Base-by-base conservation (phyloP, 37 sponge, comb jelly and placozoan species). In the Oopsacas minuta region DNA sequence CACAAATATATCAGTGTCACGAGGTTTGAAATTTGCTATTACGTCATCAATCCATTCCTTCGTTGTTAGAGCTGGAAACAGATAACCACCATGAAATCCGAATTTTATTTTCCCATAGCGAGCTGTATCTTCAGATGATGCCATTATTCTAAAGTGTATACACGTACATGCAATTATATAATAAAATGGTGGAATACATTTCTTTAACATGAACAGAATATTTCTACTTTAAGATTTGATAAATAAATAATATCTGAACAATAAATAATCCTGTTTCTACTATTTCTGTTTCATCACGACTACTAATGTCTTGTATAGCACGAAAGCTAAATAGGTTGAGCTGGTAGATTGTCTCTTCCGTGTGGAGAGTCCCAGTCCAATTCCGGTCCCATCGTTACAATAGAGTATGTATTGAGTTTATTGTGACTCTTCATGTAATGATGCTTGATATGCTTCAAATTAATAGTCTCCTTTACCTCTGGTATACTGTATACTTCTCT, bases 381-480 rank as follows among this genome's bases (percentile, higher is more conserved):
- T 28, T 88, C 89, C 39, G 96, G 96, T 36, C 96, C 96, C 84
- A 90, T 90, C 51, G 94, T 91, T 34, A 93, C 94, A 39, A 96
- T 91, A 0, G 92, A 92, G 42, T 87, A 52, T 22, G 92, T 95
- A 53, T 95, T 95, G 52, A 91, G 86, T 0, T 89, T 30, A 1
- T 0, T 23, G 30, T 90, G 92, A 84, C 84, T 52, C 52, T 89
- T 92, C 92, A 89, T 88, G 81, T 95, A 95, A 87, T 91, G 91
- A 30, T 93, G 86, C 83, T 91, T 86, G 81, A 95, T 95, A 83
- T 95, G 94, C 36, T 81, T 20, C 22, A 61, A 37, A 52, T 95
- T 86, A 35, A 91, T 89, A 36, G 96, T 95, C 36, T 91, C 90
- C 8, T 89, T 90, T 81, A 95, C 88, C 0, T 89, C 94, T 36